Base-by-base conservation (phyloP, 2,113 vertebrate species). In the Centropus unirufus region DNA sequence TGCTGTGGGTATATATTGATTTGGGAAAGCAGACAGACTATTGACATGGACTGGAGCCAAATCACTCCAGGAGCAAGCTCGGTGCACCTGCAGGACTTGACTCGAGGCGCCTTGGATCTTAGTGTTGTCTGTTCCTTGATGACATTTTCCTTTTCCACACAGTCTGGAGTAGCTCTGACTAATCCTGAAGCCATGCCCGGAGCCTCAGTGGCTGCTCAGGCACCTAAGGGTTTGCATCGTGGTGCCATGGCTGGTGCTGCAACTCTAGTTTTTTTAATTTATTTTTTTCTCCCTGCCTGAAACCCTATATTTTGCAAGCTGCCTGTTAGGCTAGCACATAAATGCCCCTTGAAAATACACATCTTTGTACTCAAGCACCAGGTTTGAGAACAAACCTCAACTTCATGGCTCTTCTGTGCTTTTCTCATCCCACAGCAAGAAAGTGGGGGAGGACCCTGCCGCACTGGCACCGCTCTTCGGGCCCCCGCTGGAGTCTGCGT, bases 391-490 rank as follows among this genome's bases (percentile, higher is more conserved):
- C 51, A 5, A 2, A 3, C 5, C 4, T 6, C 20, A 2, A 11
- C 44, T 69, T 78, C 23, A 36, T 0, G 23, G 6, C 4, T 19
- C 8, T 34, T 7, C 63, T n/a, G 51, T 32, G 3, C 68, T 44
- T 47, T 13, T 94, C 16, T 85, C 13, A 1, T 27, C 54, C 79
- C 54, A 3, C 97, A 99, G 99, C 97, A 99, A 98, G 97, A 98
- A 97, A 57, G 58, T 97, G 20, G 93, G 93, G 7, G 99, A 99
- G 54, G 98, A 99, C 19, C 75, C 98, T 0, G 91, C 97, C 0
- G 94, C 97, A 2, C 97, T 98, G 57, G 98, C 98, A 6, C 98
- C 98, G 1, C 98, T 99, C 91, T 99, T 99, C 5, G 98, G 99
- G 55, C 98, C 98, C 91, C 98, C 99, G 0, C 96, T 99, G 94